Base-by-base conservation (phyloP, 2,888 invertebrate genomes). In the Zygothrica quintamaculata region DNA sequence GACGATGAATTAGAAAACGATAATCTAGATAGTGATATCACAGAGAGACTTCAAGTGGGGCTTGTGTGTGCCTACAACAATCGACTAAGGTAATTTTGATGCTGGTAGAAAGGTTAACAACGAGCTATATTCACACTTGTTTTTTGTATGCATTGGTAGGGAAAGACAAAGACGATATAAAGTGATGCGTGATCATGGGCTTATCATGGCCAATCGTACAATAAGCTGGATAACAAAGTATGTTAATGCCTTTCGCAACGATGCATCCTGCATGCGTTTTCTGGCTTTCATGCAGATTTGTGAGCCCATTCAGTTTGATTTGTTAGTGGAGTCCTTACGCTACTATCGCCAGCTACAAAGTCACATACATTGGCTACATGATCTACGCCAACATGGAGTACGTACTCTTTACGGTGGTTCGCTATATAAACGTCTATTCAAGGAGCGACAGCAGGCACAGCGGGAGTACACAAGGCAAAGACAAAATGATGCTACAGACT, bases 251-350 rank as follows among this genome's bases (percentile, higher is more conserved):
- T 90, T 96, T 43, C 91, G 91, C 0, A 91, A 91, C 31, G 90
- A 90, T 13, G 93, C 93, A 34, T 87, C 77, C 34, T 89, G 88
- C 37, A 90, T 89, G 66, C 84, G 90, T 1, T 89, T 98, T 43
- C 88, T 95, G 0, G 92, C 94, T 1, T 95, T 96, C 74, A 95
- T 96, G 94, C 96, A 96, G 85, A 93, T 97, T 22, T 93, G 95
- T 84, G 92, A 92, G 0, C 95, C 95, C 0, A 92, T 94, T 62
- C 93, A 95, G 64, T 96, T 95, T 90, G 96, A 96, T 88, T 93
- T 93, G 62, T 92, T 96, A 3, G 92, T 97, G 88, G 97, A 97
- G 88, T 94, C 95, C 0, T 81, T 97, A 22, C 94, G 94, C 84
- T 92, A 94, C 76, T 95, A 94, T 85, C 93, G 93, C 9, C 95